Base-by-base conservation (phyloP, 2,888 invertebrate genomes). In the Phragmatobia fuliginosa region DNA sequence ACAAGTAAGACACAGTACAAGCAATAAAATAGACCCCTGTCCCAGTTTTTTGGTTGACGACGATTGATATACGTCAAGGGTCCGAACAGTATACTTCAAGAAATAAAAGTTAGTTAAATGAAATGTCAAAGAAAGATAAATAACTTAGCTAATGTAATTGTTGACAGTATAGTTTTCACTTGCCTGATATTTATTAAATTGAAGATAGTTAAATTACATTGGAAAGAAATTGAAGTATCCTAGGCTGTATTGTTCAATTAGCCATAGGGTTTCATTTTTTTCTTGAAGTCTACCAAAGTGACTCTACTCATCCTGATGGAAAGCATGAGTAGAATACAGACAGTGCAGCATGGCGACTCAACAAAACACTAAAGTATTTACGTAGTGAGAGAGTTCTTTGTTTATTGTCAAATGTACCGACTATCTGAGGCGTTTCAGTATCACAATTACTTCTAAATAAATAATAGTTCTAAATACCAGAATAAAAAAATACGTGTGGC, bases 21-120 rank as follows among this genome's bases (percentile, higher is more conserved):
- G 65, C 60, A 71, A 77, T 75, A 81, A 77, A 79, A 79, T 68
- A 72, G 73, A 76, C 76, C 79, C 75, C 66, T 77, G 77, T 74
- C 71, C 66, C 33, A 64, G 70, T 60, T 65, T 18, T 58, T 64
- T 14, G 58, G 73, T 73, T 64, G 79, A 78, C 65, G 71, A 71
- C 71, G 72, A 77, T 79, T 79, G 71, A 73, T 77, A 66, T 71
- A 67, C 32, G 36, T 25, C 67, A 28, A 68, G 67, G 52, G 63
- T 70, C 63, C 58, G 58, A 72, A 75, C 49, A 65, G n/a, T 52
- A 68, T 68, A n/a, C 32, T 61, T 60, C 49, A 56, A 38, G 67
- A 66, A 73, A n/a, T 52, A 71, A 67, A 71, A 64, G 58, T 21
- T 32, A 59, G 38, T 18, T 49, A 62, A 10, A 31, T 62, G 21